Evolutionary conservation across 1,140 invertebrate genomes (phyloP).

Genomic region (Drosophila sproati): DNA sequence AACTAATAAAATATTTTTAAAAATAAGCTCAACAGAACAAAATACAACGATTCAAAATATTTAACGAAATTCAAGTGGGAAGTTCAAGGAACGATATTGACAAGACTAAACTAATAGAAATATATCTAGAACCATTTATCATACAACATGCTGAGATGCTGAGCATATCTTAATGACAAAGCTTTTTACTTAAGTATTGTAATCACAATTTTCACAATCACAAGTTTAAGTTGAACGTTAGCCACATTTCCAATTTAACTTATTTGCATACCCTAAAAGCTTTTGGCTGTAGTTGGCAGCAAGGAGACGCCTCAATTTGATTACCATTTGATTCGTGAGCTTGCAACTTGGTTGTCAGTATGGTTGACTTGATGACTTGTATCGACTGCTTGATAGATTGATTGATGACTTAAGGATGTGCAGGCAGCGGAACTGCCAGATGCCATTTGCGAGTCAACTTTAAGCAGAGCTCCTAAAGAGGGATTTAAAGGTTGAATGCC

Average conservation of each 20-base stretch:
- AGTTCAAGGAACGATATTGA: no score
- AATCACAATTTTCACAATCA: constrained; percentile 18
- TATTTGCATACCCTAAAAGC: constrained; percentile 54
- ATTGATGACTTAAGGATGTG: constrained; percentile 54
- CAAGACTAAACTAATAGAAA: background rate
- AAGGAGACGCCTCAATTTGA: constrained; percentile 48
- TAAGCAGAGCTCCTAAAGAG: constrained; percentile 24
- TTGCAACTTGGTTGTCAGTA: constrained; percentile 66
- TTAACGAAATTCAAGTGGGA: no score
- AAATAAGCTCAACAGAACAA: no score
- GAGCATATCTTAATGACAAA: constrained; percentile 2
- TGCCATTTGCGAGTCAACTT: constrained; percentile 11
- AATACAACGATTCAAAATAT: no score
- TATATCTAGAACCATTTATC: background rate
- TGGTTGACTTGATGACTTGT: constrained; percentile 71
- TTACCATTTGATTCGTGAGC: constrained; percentile 77
- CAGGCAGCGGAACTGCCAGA: constrained; percentile 1
- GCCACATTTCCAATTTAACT: constrained; percentile 34
- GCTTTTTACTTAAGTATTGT: background rate
- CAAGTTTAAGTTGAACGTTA: constrained; percentile 6
- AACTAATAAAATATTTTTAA: no score
- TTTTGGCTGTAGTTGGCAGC: constrained; percentile 39
- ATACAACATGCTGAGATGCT: background rate
- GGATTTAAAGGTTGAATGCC: constrained; percentile 18
- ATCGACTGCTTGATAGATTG: constrained; percentile 48